Evolutionary conservation across 2,113 vertebrate species (phyloP), one percentile per base, ranked within the genome.

Genomic region (Xenotilapia longispinis): DNA sequence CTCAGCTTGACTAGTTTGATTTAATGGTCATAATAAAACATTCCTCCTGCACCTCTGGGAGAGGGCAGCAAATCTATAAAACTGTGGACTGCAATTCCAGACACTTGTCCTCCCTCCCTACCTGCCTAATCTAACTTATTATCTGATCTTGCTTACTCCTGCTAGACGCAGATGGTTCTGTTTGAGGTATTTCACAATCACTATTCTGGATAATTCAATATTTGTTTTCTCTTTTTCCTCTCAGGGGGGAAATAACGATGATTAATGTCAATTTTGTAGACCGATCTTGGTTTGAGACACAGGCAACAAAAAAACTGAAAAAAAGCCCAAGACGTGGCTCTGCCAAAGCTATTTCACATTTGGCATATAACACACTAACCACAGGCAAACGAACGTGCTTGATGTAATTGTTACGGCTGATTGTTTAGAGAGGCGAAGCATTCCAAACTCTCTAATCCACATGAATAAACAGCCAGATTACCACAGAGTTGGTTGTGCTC

Each of bases 311-410:
- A 65, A 65, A 38, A 3, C 10, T 5, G 33, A 13, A 65, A 65
- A 21, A 65, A 21, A 65, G 81, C 82, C 91, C 63, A 88, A 68
- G 87, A 15, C 6, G 42, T 63, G 21, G 5, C 70, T 90, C 84
- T 94, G 93, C 93, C 93, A 95, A 91, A 95, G 87, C 82, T 91
- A 93, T 95, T 94, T 92, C 51, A 89, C 33, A 70, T 95, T 94
- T 96, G 94, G 95, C 94, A 91, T 84, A 93, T 91, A 80, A 87
- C 33, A 87, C 82, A 87, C 19, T 5, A 91, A 95, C 95, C 95
- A 80, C 94, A 93, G 83, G 53, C 83, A 70, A 89, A 94, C 84
- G 33, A 93, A 87, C 84, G 75, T 87, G 85, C 88, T 93, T 87
- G 87, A 94, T 94, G 83, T 92, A 90, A 93, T 93, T 87, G 88